These are phyloP conservation scores for Solenodon paradoxus DNA, from an alignment of 2,113 vertebrate genomes.

Conservation along the genomic window DNA sequence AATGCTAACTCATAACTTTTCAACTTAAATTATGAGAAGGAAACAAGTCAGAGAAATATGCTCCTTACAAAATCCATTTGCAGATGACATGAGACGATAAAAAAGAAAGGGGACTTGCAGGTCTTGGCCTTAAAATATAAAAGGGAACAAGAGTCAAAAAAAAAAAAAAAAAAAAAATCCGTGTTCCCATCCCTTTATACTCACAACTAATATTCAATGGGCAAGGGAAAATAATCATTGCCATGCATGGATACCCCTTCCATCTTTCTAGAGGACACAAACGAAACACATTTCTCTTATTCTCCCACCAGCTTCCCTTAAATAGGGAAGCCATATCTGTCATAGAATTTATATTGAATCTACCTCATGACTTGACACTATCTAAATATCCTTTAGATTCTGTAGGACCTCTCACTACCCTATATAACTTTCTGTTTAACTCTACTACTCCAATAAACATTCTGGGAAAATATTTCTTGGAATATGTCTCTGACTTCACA, in stretches of 20 bases:
- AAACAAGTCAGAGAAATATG: not conserved
- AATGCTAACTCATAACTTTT: not conserved
- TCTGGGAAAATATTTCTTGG: not conserved
- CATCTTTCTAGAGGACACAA: not conserved
- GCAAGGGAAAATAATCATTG: not conserved
- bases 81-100: not conserved
- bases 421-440: not conserved
- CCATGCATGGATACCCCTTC: not conserved
- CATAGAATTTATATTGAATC: not conserved
- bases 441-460: not conserved
- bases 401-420: not conserved
- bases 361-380: not conserved
- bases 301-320: not conserved
- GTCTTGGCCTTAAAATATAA: not conserved
- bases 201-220: not conserved
- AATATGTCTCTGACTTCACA: not conserved
- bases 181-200: not conserved
- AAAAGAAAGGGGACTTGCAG: not conserved
- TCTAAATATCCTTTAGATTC: not conserved
- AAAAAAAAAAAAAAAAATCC: not conserved
- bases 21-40: not conserved
- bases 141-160: not conserved
- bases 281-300: not conserved
- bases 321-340: not conserved
- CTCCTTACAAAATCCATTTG: not conserved